Conservation (phyloP, 2,888 invertebrate species). For the Meganola albula region DNA sequence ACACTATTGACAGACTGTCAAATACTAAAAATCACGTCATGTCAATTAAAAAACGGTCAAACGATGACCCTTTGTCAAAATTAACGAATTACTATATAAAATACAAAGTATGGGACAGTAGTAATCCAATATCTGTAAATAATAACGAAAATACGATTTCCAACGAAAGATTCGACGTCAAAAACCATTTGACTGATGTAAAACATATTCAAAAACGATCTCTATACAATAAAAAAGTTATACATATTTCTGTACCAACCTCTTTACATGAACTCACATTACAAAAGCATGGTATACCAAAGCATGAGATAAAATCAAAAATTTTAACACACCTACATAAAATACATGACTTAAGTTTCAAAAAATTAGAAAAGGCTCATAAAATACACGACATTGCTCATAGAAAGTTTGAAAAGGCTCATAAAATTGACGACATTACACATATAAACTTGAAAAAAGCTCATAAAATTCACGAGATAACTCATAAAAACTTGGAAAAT, state of each 20-base stretch:
- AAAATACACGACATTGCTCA: constrained; percentile 22
- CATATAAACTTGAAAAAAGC: too few species aligned
- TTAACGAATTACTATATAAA: constrained; percentile 53
- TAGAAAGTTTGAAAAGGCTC: constrained; percentile 17
- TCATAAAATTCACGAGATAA: constrained; percentile 10
- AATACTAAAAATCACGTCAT: constrained; percentile 10
- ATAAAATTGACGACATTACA: constrained; percentile 6
- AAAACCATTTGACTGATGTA: constrained; percentile 31
- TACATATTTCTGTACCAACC: constrained; percentile 24
- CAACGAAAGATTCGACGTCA: constrained; percentile 29
- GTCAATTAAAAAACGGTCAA: constrained; percentile 40
- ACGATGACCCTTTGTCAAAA: constrained; percentile 33
- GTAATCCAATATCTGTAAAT: constrained; percentile 27
- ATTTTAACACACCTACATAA: constrained; percentile 31
- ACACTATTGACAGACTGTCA: background rate
- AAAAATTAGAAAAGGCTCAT: constrained; percentile 7
- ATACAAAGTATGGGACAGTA: constrained; percentile 50
- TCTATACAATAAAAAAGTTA: constrained; percentile 17
- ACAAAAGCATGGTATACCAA: too few species aligned
- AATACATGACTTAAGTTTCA: constrained; percentile 17
- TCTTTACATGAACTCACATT: constrained; percentile 30
- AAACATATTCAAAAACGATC: constrained; percentile 29
- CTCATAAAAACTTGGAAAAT: constrained; percentile 19
- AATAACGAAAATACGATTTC: constrained; percentile 15
- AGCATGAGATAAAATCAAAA: constrained; percentile 21